Base-by-base conservation (phyloP, 2,797 vertebrate genomes). In the Microctenopoma lineatum region DNA sequence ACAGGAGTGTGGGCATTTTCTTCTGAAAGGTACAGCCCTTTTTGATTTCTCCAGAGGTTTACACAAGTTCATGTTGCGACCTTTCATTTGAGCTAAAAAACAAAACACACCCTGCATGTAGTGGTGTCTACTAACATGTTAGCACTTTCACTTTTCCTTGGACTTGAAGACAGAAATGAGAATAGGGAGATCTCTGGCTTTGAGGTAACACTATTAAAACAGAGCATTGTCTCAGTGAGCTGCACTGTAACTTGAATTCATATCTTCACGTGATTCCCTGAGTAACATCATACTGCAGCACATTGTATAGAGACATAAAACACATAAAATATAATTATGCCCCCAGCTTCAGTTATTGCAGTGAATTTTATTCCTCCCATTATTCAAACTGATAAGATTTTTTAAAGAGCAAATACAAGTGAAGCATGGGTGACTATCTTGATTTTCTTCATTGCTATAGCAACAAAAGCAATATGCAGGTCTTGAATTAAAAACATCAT, bases 21-120 rank as follows among this genome's bases (percentile, higher is more conserved):
- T 70, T 84, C 79, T 84, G 86, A 93, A 88, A 91, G 81, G 69
- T 83, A 80, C 81, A 71, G 85, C 87, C 84, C 32, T 89, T 86
- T 93, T 90, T 92, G 91, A 92, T 93, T 92, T 93, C 90, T 93
- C 90, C 69, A 70, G 91, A 90, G 92, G 88, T 83, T 88, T 88
- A 67, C 60, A 84, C 67, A 84, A 84, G 88, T 87, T 90, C 84
- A 83, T 55, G 81, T 72, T 63, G 78, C 66, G 69, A 92, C 89
- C 87, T 92, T 93, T 90, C 75, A 75, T 85, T 78, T 59, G 64
- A 65, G 75, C 68, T 71, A 80, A 65, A 79, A 80, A 80, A 66
- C 39, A 83, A 85, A 77, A 61, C 45, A 53, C 34, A 41, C 60
- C 27, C 61, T 47, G 61, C 51, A 39, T 65, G 47, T 25, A 4